Base-by-base conservation (phyloP, 2,113 vertebrate genomes). In the Gnathonemus longibarbis region DNA sequence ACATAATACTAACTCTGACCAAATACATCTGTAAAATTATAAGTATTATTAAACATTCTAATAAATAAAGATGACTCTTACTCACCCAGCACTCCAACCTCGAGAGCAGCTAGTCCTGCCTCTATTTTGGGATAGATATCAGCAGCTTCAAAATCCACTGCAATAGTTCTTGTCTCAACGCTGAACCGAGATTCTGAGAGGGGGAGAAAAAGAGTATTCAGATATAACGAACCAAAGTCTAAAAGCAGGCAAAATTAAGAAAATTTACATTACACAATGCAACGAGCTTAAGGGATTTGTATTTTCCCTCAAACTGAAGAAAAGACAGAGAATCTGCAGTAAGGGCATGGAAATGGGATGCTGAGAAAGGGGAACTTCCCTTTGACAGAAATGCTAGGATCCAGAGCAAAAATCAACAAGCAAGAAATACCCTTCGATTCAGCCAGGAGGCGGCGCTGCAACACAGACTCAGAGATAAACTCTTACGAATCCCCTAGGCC, bases 71-170 rank as follows among this genome's bases (percentile, higher is more conserved):
- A 7, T 15, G 74, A 31, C 13, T 80, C 74, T 45, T 88, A 95
- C 97, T 93, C 96, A 99, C 98, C 98, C 94, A 99, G 90, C 31
- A 99, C 91, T 35, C 98, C 98, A 4, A 99, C 96, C 92, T 99
- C 96, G 87, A 99, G 95, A 86, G 96, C 98, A 89, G 93, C 90
- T 89, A 99, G 93, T 91, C 93, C 96, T 0, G 89, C 92, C 92
- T 97, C 94, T 92, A 99, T 98, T 93, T 93, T 96, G 0, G 92
- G 92, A 93, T 99, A 99, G 94, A 98, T 99, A 90, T 96, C 95
- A 31, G 89, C 89, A 5, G 94, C 94, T 27, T 95, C 94, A 90
- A 99, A 99, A 94, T 99, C 98, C 74, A 94, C 97, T 9, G 95
- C 95, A 58, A 99, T 97, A 1, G 96, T 96, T 94, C 95, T 99